Conservation (phyloP, 1,140 invertebrate species). For the Sitobion miscanthi region DNA sequence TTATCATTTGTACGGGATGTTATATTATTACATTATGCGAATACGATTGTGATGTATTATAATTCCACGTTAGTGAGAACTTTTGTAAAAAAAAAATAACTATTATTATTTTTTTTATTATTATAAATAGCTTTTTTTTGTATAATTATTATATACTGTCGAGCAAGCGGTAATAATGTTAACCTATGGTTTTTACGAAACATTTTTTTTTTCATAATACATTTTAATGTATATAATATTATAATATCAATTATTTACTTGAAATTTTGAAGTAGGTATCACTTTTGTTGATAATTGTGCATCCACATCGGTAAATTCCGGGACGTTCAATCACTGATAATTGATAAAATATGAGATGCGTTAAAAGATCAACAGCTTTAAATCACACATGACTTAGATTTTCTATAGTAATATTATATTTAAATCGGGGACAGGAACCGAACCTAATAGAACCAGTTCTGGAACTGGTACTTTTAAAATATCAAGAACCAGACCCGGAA, state of each 20-base stretch:
- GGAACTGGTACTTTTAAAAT: too few species aligned
- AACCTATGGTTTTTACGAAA: neutral
- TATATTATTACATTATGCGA: neutral
- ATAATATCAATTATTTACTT: neutral
- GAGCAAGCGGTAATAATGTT: neutral
- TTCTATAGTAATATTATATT: neutral
- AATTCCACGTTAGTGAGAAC: neutral
- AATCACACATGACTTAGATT: neutral
- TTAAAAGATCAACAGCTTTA: neutral
- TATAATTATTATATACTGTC: conserved; percentile 14
- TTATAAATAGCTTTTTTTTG: neutral
- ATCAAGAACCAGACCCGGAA: too few species aligned
- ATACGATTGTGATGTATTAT: neutral
- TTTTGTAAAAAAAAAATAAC: neutral
- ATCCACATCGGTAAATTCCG: neutral
- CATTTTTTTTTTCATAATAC: neutral
- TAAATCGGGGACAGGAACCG: too few species aligned
- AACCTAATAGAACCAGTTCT: too few species aligned
- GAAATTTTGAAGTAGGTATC: neutral
- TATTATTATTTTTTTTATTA: conserved; percentile 7
- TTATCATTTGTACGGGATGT: neutral
- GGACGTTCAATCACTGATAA: too few species aligned
- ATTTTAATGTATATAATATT: too few species aligned
- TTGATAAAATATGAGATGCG: neutral
- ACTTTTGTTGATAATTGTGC: neutral